Percentiles rank a stretch among this genome's conserved stretches.
Evolutionary conservation across 37 sponge, comb jelly and placozoan species (phyloP).

Genomic region (Geodia barretti): DNA sequence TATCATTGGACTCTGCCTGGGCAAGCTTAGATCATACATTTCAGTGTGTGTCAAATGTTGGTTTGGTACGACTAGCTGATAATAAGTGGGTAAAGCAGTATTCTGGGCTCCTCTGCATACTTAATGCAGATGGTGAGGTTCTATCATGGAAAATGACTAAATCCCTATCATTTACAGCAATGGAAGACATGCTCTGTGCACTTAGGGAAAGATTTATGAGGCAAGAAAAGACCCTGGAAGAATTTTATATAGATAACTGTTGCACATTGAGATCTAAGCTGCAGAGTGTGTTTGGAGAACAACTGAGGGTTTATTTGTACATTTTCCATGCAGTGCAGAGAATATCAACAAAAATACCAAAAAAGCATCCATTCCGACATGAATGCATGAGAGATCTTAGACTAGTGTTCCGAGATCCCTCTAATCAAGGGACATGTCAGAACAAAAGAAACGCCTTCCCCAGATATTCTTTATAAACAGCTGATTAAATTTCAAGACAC

Average conservation of each 20-base stretch:
- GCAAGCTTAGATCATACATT: slow-evolving; percentile 51
- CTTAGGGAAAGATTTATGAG: slow-evolving; percentile 3
- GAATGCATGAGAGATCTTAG: slow-evolving; percentile 37
- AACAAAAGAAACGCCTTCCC: slow-evolving; percentile 15
- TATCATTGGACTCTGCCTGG: slow-evolving; percentile 9
- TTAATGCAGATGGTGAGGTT: slow-evolving; percentile 26
- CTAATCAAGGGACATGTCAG: slow-evolving; percentile 24
- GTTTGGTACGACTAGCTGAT: slow-evolving; percentile 9
- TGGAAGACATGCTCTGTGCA: slow-evolving; percentile 2
- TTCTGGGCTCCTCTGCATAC: slow-evolving; percentile 30
- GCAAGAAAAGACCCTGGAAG: slow-evolving; percentile 11
- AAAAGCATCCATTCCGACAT: slow-evolving; percentile 8
- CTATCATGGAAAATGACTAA: slow-evolving; percentile 43
- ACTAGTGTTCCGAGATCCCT: slow-evolving; percentile 34
- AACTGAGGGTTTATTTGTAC: slow-evolving; percentile 27
- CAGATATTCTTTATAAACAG: slow-evolving; percentile 9
- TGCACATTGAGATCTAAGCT: slow-evolving; percentile 34
- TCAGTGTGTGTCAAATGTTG: slow-evolving; percentile 21
- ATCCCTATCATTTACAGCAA: background rate
- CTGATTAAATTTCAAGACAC: background rate
- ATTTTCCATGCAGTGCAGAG: slow-evolving; percentile 57
- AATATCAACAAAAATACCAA: slow-evolving; percentile 27
- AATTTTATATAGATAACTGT: slow-evolving; percentile 56
- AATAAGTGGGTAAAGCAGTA: slow-evolving; percentile 45
- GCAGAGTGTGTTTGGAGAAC: slow-evolving; percentile 35